A percentile compares a stretch with the other conserved stretches of the same genome.
phyloP scores from a whole-genome alignment of 2,888 invertebrate genomes.

The Tineola bisselliella region DNA sequence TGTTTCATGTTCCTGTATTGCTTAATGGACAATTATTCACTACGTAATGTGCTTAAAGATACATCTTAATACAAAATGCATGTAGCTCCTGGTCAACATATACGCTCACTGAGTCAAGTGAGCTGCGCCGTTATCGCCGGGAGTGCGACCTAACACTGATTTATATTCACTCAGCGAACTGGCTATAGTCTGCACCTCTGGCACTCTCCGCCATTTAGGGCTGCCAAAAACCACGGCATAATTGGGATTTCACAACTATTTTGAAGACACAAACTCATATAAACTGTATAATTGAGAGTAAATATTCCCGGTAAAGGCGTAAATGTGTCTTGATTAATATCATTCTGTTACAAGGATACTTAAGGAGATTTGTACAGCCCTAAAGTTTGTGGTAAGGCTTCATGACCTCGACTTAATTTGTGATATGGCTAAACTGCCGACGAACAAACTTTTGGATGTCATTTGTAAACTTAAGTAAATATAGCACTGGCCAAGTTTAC shows the following conservation, averaged over 20 bases:
- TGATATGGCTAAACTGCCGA: slow-evolving; percentile 15
- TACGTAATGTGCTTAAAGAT: too few species aligned
- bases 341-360: background rate
- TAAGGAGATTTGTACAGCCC: background rate
- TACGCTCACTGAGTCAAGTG: background rate
- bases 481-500: background rate
- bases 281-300: background rate
- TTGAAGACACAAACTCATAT: background rate
- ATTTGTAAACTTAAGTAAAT: slow-evolving; percentile 4
- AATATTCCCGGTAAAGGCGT: background rate
- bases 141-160: slow-evolving; percentile 15
- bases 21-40: too few species aligned
- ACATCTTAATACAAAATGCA: background rate
- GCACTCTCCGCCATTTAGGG: slow-evolving; percentile 15
- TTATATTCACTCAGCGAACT: slow-evolving; percentile 17
- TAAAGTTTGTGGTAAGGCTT: background rate
- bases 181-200: slow-evolving; percentile 16
- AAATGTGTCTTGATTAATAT: background rate
- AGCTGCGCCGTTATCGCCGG: background rate
- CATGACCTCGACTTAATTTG: slow-evolving; percentile 15
- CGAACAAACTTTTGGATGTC: slow-evolving; percentile 5
- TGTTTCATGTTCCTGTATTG: too few species aligned
- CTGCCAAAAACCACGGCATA: slow-evolving; percentile 14
- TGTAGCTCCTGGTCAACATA: background rate
- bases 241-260: slow-evolving; percentile 5